A percentile compares a stretch with the other conserved stretches of the same genome.
These are phyloP conservation scores for Ophonus ardosiacus DNA, from an alignment of 2,888 invertebrate genomes.

Conservation along the genomic window DNA sequence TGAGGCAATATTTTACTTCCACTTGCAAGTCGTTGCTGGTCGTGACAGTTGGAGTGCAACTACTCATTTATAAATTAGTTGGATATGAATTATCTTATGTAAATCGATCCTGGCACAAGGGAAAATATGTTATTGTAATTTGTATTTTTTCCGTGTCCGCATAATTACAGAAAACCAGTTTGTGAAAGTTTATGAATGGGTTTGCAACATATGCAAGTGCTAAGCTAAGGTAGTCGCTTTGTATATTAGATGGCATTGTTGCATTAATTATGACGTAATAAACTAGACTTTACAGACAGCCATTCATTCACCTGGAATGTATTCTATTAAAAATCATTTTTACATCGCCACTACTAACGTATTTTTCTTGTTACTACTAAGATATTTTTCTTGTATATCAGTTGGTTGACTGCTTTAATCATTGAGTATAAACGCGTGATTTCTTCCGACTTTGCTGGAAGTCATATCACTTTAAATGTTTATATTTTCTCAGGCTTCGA, in stretches of 20 bases:
- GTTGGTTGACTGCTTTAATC: too few relatives aligned
- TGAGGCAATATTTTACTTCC: constrained; percentile 20
- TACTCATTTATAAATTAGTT: constrained; percentile 44
- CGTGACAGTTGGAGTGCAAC: constrained; percentile 9
- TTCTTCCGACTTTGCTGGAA: too few relatives aligned
- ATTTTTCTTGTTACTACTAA: neutral
- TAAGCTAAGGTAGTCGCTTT: constrained; percentile 46
- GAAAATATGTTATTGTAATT: constrained; percentile 51
- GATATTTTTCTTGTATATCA: too few relatives aligned
- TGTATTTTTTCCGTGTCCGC: constrained; percentile 24
- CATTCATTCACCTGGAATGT: constrained; percentile 49
- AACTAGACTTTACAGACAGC: constrained; percentile 35
- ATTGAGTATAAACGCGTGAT: too few relatives aligned
- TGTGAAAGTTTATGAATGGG: constrained; percentile 56
- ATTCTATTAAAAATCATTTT: constrained; percentile 33
- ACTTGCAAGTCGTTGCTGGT: constrained; percentile 14
- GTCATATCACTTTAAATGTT: too few relatives aligned
- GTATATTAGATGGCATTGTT: constrained; percentile 52
- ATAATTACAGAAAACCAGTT: constrained; percentile 51
- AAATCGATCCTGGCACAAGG: constrained; percentile 35
- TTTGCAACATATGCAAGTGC: constrained; percentile 43
- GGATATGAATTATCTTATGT: constrained; percentile 41
- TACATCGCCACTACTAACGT: neutral
- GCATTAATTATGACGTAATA: constrained; percentile 55
- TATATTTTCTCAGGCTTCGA: too few relatives aligned